phyloP scores from a whole-genome alignment of 2,797 vertebrate species.

The Paguma larvata region DNA sequence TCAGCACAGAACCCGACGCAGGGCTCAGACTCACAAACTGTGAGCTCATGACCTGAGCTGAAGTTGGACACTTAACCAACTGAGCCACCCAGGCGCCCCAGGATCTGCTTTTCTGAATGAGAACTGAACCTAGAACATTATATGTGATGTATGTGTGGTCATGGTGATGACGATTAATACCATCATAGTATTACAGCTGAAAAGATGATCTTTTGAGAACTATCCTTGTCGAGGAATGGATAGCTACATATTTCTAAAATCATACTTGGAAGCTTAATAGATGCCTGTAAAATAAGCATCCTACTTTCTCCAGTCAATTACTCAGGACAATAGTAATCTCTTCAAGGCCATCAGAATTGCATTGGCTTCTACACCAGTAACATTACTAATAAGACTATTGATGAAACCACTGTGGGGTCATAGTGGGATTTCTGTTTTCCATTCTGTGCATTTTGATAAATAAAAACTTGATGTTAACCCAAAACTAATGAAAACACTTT shows the following conservation, averaged over 20 bases:
- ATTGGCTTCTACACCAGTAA: constrained; percentile 44
- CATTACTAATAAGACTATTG: neutral
- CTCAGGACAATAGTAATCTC: neutral
- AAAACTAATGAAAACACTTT: constrained; percentile 77
- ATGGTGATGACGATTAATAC: neutral
- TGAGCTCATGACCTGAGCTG: too few relatives aligned
- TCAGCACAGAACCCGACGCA: too few relatives aligned
- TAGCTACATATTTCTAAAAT: neutral
- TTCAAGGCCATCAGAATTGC: neutral
- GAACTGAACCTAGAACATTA: neutral
- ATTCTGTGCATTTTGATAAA: neutral
- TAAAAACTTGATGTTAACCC: constrained; percentile 61
- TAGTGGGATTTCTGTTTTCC: neutral
- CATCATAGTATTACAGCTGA: neutral
- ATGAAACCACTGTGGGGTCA: neutral
- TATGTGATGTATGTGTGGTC: neutral
- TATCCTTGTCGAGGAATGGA: neutral
- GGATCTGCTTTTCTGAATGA: neutral
- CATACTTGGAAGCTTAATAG: neutral
- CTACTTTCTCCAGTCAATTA: neutral
- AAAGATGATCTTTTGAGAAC: neutral
- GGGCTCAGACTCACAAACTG: too few relatives aligned
- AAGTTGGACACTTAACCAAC: too few relatives aligned
- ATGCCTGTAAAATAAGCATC: neutral
- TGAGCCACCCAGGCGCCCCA: too few relatives aligned